phyloP scores from a whole-genome alignment of 2,113 vertebrate genomes.

The Neodontobutis hainanensis region DNA sequence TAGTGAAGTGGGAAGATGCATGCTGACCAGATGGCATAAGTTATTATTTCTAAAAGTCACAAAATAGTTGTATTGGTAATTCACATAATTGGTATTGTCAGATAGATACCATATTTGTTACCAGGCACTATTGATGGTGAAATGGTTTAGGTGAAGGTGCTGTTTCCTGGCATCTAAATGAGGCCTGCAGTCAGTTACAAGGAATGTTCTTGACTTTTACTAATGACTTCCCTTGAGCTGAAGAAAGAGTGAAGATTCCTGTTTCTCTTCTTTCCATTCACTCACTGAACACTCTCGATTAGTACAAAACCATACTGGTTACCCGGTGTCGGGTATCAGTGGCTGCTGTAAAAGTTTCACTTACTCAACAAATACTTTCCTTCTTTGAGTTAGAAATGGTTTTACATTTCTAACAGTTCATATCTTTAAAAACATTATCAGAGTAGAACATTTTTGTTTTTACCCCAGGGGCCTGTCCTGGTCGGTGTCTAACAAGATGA shows the following conservation, averaged over 20 bases:
- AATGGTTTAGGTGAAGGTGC: constrained; percentile 7
- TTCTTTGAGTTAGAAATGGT: not conserved
- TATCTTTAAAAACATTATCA: constrained; percentile 14
- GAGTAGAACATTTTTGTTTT: not conserved
- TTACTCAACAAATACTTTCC: not conserved
- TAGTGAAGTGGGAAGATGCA: not conserved
- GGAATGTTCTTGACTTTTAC: constrained; percentile 16
- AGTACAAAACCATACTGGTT: constrained; percentile 12
- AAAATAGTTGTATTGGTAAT: not conserved
- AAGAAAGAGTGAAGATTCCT: not conserved
- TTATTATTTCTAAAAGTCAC: constrained; percentile 14
- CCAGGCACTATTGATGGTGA: constrained; percentile 9
- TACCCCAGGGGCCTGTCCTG: constrained; percentile 2
- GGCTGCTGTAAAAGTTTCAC: constrained; percentile 12
- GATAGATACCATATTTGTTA: not conserved
- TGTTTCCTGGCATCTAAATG: constrained; percentile 31
- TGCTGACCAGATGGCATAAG: not conserved
- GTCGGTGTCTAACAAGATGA: constrained; percentile 32
- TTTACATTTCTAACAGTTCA: not conserved
- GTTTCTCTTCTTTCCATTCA: not conserved
- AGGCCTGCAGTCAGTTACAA: constrained; percentile 27
- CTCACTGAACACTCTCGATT: not conserved
- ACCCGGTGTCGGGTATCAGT: constrained; percentile 6
- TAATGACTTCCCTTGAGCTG: constrained; percentile 67
- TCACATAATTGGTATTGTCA: constrained; percentile 6